Base-by-base conservation (phyloP, 2,888 invertebrate genomes). In the Cerceris rybyensis region DNA sequence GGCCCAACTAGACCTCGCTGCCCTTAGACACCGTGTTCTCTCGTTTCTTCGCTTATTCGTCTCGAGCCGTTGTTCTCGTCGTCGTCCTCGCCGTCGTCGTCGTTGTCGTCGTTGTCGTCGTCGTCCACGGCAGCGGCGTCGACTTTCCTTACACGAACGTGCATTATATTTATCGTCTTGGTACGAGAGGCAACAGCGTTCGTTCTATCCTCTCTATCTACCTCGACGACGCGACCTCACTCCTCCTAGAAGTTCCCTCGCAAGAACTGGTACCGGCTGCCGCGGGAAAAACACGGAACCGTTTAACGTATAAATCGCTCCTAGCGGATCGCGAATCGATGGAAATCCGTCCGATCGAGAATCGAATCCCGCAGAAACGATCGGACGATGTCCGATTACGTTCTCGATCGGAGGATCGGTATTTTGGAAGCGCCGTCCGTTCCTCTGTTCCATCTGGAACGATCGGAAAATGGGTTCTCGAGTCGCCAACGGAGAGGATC, bases 301-400 rank as follows among this genome's bases (percentile, higher is more conserved):
- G 71, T 78, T 76, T 74, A 74, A 74, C 74, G 77, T 70, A 77
- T 66, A 77, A 74, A 74, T 74, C 66, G 69, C 70, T 69, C 57
- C 17, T 57, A 14, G 17, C 43, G 14, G 28, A 39, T 8, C 28
- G n/a, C 52, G n/a, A 46, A 14, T 39, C 14, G 13, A 6, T 52
- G n/a, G 46, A 49, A 41, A 57, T 73, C 43, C n/a, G 14, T 13
- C 55, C 13, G 17, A 41, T 49, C 43, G 70, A 43, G 57, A 61
- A 73, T 50, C 14, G 9, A 50, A 63, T 52, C 14, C 49, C 6
- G 4, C 50, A n/a, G 8, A 17, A 39, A 7, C 17, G 52, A 52
- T 13, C 14, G 14, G 14, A 52, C 9, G 13, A 13, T 11, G 46
- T 11, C n/a, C n/a, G 52, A 52, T 52, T 13, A 14, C 13, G 17